Base-by-base conservation (phyloP, 2,797 vertebrate genomes). In the Brachyalestes nurse region DNA sequence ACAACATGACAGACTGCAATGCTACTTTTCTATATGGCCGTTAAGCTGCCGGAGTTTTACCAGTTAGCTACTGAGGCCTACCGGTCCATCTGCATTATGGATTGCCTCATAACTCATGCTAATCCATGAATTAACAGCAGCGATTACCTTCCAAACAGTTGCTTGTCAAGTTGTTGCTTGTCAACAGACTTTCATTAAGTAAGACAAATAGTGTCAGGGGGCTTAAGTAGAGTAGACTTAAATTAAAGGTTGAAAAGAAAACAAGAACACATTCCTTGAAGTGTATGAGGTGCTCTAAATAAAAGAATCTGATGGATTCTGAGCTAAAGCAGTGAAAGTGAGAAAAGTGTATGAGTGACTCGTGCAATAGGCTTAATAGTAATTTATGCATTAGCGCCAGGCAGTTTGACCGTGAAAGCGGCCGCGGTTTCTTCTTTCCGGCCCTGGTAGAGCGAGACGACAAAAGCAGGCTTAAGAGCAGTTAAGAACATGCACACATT, bases 381-480 rank as follows among this genome's bases (percentile, higher is more conserved):
- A n/a, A 76, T 78, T 81, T 55, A 73, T 62, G 58, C 74, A 7
- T 25, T 40, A 80, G 72, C 42, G 53, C 8, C 6, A 55, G 66
- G 69, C 65, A 34, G 75, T 78, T 75, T 81, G 21, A 23, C 34
- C 51, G 53, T 34, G 45, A 45, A 82, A 75, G 75, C 62, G 51
- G 49, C 47, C 5, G 4, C 2, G 23, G 76, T 72, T 62, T 70
- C 49, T 61, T 82, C 60, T 66, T 80, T 80, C 61, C 34, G 19
- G 45, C 67, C 14, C 23, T 57, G n/a, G 23, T 28, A 38, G 53
- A 69, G 58, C 17, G 10, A 55, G 45, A 75, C 58, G 25, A 78
- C 69, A 47, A 45, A 12, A 47, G 28, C 51, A 72, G 67, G 53
- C 58, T 73, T 58, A 38, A 78, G 45, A 55, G 60, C 53, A 72